A percentile compares a stretch with the other conserved stretches of the same genome.
These are phyloP conservation scores for Spialia ferax DNA, from an alignment of 2,888 invertebrate species.

Conservation along the genomic window DNA sequence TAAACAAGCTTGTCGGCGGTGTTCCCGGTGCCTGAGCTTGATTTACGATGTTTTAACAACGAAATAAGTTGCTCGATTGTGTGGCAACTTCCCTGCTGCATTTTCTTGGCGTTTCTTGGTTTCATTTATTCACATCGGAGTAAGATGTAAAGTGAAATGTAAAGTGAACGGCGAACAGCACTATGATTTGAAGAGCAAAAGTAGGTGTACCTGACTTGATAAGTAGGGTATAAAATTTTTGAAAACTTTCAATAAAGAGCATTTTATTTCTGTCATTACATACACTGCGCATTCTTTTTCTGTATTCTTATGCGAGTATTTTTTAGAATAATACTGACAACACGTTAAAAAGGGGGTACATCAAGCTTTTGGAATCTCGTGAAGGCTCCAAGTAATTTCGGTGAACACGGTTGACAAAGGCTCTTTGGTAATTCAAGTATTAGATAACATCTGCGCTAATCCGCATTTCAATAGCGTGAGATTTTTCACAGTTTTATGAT, in stretches of 20 bases:
- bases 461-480: background rate
- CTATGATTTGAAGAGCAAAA: background rate
- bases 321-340: too few relatives aligned
- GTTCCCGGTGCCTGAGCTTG: conserved; percentile 39
- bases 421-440: background rate
- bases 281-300: too few relatives aligned
- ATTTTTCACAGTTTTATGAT: too few relatives aligned
- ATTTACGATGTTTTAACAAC: conserved; percentile 41
- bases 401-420: background rate
- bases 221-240: too few relatives aligned
- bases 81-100: conserved; percentile 26
- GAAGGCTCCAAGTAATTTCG: background rate
- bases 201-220: too few relatives aligned
- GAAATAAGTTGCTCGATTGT: conserved; percentile 37
- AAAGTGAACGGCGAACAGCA: background rate
- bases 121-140: too few relatives aligned
- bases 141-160: too few relatives aligned
- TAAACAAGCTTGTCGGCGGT: conserved; percentile 42
- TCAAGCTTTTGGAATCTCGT: background rate
- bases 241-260: too few relatives aligned
- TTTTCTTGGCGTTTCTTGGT: conserved; percentile 21
- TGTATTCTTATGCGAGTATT: too few relatives aligned
- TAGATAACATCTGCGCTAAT: background rate
- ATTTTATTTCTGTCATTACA: too few relatives aligned
- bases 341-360: too few relatives aligned